Base-by-base conservation (phyloP, 37 sponge, comb jelly and placozoan species). In the Axinella damicornis region DNA sequence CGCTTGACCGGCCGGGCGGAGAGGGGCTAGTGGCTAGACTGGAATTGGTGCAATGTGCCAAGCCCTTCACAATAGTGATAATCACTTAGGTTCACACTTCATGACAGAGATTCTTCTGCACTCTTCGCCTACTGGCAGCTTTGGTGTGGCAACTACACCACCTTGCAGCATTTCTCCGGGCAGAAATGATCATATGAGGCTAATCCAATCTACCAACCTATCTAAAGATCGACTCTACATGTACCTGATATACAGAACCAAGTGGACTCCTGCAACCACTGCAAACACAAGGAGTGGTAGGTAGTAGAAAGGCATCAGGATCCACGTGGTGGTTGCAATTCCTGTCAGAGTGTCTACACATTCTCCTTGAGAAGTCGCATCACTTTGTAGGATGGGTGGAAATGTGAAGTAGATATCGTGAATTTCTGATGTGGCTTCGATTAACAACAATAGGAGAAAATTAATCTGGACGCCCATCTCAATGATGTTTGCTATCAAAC, bases 281-380 rank as follows among this genome's bases (percentile, higher is more conserved):
- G 34, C 25, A 9, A 83, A 36, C 11, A 60, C 11, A 2, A 71
- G 71, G 12, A 89, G 61, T 33, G 91, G 91, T 21, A 80, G 36
- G 71, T 90, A 90, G 63, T 80, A 85, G 37, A 85, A 80, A 12
- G 85, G 79, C 46, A 74, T 36, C 21, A 90, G 82, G 20, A 90
- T 41, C 73, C 73, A 73, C 0, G 81, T 72, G 21, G 65, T 25
- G 24, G 53, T 18, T 14, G 81, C 37, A 18, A 80, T 57, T 0
- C 71, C 59, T 5, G n/a, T 19, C n/a, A 9, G 41, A 66, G 41
- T 32, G 46, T 68, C n/a, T 16, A 17, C 34, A 37, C 69, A 73
- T 25, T 22, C 16, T 59, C 5, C 41, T 54, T 62, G 31, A 37
- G 73, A 25, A 74, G 21, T 2, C 46, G 82, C 36, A 0, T 11